phyloP scores from a whole-genome alignment of 2,888 invertebrate species.

The Tubulanus polymorphus region DNA sequence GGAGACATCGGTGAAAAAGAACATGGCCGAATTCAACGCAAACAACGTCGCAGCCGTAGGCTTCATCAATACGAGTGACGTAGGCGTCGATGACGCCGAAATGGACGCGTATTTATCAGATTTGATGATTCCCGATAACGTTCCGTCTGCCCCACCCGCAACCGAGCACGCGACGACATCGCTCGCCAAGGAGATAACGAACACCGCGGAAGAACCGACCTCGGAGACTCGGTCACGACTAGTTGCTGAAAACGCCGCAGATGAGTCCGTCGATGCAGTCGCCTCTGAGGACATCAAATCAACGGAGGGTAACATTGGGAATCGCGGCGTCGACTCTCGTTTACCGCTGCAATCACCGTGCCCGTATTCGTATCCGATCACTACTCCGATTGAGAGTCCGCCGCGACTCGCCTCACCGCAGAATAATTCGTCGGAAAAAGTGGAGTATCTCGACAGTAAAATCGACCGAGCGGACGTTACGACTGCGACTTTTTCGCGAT shows the following conservation, averaged over 20 bases:
- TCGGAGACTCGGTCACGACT: too few relatives aligned
- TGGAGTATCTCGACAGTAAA: too few relatives aligned
- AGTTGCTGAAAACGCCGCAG: too few relatives aligned
- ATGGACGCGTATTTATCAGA: constrained; percentile 28
- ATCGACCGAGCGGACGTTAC: too few relatives aligned
- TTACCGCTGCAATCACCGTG: background rate
- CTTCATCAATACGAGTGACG: background rate
- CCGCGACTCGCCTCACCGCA: background rate
- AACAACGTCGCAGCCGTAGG: background rate
- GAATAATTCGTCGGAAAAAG: too few relatives aligned
- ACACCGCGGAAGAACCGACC: too few relatives aligned
- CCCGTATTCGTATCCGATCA: background rate
- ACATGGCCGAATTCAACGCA: background rate
- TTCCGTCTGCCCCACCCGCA: background rate
- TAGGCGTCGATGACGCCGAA: constrained; percentile 22
- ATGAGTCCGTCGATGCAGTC: background rate
- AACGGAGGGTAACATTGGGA: background rate
- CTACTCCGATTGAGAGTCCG: background rate
- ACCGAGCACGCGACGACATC: background rate
- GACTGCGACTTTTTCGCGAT: too few relatives aligned
- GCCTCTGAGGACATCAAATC: background rate
- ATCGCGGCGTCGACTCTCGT: too few relatives aligned
- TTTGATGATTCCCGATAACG: constrained; percentile 3
- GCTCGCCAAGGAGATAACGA: too few relatives aligned
- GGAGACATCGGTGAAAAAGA: too few relatives aligned